Percentiles rank a stretch among this genome's conserved stretches.
Conservation (phyloP, 1,140 invertebrate genomes). For the Drosophila sucinea region DNA sequence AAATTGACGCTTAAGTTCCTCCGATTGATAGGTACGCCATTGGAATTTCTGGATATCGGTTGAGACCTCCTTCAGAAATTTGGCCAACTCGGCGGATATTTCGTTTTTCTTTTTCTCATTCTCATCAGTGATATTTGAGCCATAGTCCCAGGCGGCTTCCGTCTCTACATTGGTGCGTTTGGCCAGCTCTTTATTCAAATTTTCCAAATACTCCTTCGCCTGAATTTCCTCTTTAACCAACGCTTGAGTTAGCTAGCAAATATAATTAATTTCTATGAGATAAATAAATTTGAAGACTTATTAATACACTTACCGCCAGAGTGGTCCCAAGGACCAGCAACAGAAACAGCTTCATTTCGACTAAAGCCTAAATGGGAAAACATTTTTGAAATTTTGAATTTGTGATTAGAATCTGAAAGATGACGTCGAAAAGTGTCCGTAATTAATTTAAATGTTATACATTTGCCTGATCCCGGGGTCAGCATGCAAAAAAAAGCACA, state of each 20-base stretch:
- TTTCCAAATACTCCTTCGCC: conserved; percentile 85
- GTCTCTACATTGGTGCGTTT: conserved; percentile 85
- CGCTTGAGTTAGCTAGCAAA: conserved; percentile 52
- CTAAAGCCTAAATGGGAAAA: conserved; percentile 40
- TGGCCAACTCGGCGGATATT: conserved; percentile 76
- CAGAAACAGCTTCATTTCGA: conserved; percentile 65
- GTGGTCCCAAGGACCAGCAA: conserved; percentile 60
- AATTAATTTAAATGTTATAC: conserved; percentile 53
- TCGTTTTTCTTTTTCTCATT: conserved; percentile 86
- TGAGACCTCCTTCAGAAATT: conserved; percentile 77
- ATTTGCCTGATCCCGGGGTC: conserved; percentile 45
- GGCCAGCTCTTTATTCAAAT: conserved; percentile 85
- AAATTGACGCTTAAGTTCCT: conserved; percentile 87
- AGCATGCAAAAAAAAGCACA: conserved; percentile 17
- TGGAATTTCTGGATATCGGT: conserved; percentile 86
- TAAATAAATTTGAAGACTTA: too few species aligned
- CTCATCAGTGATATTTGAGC: conserved; percentile 89
- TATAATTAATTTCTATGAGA: too few species aligned
- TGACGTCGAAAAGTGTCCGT: conserved; percentile 20
- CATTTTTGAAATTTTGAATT: conserved; percentile 41
- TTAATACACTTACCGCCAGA: conserved; percentile 60
- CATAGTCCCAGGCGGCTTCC: conserved; percentile 88
- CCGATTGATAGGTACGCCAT: conserved; percentile 87
- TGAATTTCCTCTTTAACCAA: conserved; percentile 84
- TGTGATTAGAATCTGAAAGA: conserved; percentile 33